A percentile compares a stretch with the other conserved stretches of the same genome.
phyloP scores from a whole-genome alignment of 2,113 vertebrate species.

The Nettapus auritus region DNA sequence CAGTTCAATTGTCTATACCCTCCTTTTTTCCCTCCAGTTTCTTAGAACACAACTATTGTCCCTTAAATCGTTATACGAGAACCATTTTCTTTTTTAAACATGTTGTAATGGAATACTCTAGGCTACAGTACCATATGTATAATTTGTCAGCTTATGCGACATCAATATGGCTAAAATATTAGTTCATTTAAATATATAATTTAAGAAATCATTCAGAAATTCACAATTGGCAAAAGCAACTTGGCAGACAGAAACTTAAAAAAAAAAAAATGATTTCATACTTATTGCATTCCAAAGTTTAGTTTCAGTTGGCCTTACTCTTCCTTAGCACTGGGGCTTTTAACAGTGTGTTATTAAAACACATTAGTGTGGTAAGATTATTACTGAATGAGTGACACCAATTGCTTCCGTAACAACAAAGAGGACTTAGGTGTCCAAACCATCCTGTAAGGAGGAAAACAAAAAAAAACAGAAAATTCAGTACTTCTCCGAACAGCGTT shows the following conservation, averaged over 20 bases:
- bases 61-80: neutral
- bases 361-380: neutral
- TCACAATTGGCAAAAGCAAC: neutral
- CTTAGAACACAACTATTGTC: neutral
- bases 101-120: neutral
- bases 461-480: neutral
- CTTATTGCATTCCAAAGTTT: neutral
- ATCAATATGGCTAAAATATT: conserved; percentile 1
- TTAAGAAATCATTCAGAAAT: neutral
- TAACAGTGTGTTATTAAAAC: neutral
- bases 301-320: neutral
- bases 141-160: conserved; percentile 2
- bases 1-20: neutral
- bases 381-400: neutral
- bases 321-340: neutral
- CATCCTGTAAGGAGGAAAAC: neutral
- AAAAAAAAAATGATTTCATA: fast-evolving
- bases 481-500: neutral
- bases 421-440: neutral
- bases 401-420: neutral
- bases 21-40: conserved; percentile 5
- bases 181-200: neutral
- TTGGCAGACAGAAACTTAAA: neutral
- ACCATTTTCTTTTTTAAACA: neutral
- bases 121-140: neutral